A percentile compares a stretch with the other conserved stretches of the same genome.
These are phyloP conservation scores for Yponomeuta sedellus DNA, from an alignment of 2,888 invertebrate species.

Conservation along the genomic window DNA sequence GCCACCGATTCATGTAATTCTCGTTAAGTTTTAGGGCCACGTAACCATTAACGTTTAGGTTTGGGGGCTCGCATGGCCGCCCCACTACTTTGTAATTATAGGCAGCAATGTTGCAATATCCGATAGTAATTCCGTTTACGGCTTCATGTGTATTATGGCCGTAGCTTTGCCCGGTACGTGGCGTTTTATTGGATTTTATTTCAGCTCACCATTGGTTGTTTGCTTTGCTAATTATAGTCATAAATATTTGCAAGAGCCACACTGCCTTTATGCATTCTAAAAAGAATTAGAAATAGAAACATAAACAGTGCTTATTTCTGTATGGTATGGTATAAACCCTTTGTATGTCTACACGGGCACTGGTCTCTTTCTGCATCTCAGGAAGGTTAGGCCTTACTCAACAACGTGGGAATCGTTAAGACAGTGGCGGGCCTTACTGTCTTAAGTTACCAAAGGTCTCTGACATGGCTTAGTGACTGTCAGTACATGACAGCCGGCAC, in stretches of 20 bases:
- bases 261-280: neutral
- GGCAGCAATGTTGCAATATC: constrained; percentile 26
- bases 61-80: constrained; percentile 16
- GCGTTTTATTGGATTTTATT: neutral
- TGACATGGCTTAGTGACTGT: no score
- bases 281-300: neutral
- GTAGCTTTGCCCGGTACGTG: neutral
- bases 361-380: no score
- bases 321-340: no score
- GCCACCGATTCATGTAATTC: constrained; percentile 51
- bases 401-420: no score
- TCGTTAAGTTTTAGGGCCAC: constrained; percentile 36
- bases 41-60: constrained; percentile 14
- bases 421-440: no score
- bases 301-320: neutral
- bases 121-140: neutral
- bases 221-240: neutral
- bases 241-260: neutral
- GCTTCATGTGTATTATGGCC: neutral
- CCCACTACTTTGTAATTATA: constrained; percentile 37
- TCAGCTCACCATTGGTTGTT: neutral
- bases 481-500: no score
- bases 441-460: no score
- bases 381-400: no score
- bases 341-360: no score